Base-by-base conservation (phyloP, 2,888 invertebrate species). In the Cheilosia impressa region DNA sequence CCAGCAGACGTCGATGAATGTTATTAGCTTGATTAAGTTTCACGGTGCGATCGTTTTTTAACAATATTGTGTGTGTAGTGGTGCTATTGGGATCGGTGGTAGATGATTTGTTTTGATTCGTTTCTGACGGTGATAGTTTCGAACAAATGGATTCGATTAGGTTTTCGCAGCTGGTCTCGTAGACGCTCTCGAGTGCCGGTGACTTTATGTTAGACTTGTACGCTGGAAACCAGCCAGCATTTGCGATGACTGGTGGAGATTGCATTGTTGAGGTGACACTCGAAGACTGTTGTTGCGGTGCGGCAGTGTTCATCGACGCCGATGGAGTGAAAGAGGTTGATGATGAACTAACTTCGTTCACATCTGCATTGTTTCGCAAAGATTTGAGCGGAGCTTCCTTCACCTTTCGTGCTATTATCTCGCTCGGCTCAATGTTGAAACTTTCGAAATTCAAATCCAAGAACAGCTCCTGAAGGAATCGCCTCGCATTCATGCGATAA, bases 391-490 rank as follows among this genome's bases (percentile, higher is more conserved):
- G 69, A 17, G 43, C 88, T 58, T 89, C 88, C 71, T 90, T 91
- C 0, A 89, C 82, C 66, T 89, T 90, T n/a, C 89, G 91, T 58
- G 83, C 87, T 19, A 95, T 90, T 10, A 95, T 92, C 3, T 93
- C 92, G 58, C 92, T 90, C 0, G 94, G 93, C 83, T 94, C 94
- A 27, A 89, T 89, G 55, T 93, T 92, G 88, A 95, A 94, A 87
- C 93, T 93, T 62, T 95, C 95, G 90, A 96, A 97, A 89, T 94
- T 93, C 27, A 97, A 94, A 90, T 98, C 98, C 65, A 97, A 94
- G 92, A 99, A 99, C 45, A 99, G 93, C 92, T 99, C 99, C 91
- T 99, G 98, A 38, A 99, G 93, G 92, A 98, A 97, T 73, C 98
- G 94, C 13, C 98, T 94, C 2, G 97, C 96, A 83, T 95, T 94